Percentiles rank a stretch among this genome's conserved stretches.
Conservation (phyloP, 2,113 vertebrate species). For the Tichodroma muraria region DNA sequence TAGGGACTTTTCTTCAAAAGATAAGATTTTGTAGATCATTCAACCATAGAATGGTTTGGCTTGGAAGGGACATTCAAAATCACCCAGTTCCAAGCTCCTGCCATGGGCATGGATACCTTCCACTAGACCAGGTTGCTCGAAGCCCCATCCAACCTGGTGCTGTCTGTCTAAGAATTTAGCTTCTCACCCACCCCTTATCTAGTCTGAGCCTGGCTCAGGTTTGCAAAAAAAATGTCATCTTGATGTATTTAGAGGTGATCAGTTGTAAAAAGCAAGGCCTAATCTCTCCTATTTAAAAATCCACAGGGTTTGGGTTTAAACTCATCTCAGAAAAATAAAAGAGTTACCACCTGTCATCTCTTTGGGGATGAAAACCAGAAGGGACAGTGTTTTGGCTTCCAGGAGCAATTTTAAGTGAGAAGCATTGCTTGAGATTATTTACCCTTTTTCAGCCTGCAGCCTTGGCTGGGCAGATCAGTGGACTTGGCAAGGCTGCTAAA, state of each 20-base stretch:
- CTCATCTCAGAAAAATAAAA: neutral
- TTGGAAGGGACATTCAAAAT: neutral
- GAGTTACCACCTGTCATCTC: neutral
- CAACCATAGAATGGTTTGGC: neutral
- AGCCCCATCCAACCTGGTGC: neutral
- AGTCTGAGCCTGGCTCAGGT: neutral
- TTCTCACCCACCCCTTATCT: neutral
- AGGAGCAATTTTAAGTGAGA: neutral
- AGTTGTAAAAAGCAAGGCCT: neutral
- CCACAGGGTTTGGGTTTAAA: neutral
- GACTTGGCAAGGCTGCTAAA: neutral
- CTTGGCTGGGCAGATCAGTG: neutral
- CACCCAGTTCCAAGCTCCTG: neutral
- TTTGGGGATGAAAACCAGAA: neutral
- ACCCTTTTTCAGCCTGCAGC: neutral
- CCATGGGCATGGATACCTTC: neutral
- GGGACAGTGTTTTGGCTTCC: neutral
- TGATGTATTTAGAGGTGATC: neutral
- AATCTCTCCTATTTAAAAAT: neutral
- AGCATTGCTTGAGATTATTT: neutral
- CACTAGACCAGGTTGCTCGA: neutral
- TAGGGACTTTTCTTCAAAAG: neutral
- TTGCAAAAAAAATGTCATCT: neutral
- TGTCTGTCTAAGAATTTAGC: neutral
- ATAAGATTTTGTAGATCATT: neutral